Evolutionary conservation across 2,888 invertebrate species (phyloP), one percentile per base, ranked within the genome.

Genomic region (Synanthedon vespiformis): DNA sequence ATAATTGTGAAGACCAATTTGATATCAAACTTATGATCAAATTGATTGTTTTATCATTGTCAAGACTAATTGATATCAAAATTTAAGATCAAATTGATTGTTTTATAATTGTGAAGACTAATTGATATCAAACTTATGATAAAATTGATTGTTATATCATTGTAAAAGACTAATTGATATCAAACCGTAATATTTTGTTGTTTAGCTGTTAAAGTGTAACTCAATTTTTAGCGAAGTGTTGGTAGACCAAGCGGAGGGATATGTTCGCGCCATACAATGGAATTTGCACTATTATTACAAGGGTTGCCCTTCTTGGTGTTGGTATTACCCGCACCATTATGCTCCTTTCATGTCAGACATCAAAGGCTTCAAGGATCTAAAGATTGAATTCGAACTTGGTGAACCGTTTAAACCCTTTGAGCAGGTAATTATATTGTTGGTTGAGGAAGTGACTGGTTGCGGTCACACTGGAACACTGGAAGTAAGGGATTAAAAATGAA

Each of bases 291-390:
- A 99, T 78, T 99, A 99, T 78, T 99, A 97, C 80, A 93, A 95
- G 67, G 99, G 99, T 5, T 96, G 97, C 49, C 94, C 94, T 51
- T 98, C 97, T 0, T 99, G 99, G 99, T 95, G 96, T 40, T 99
- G 99, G 99, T 98, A 90, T 81, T 99, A 98, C 79, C 97, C 98
- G 0, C 95, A 96, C 71, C 98, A 99, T 79, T 99, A 99, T 80
- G 95, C 98, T 0, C 99, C 99, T 0, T 98, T 94, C 73, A 94
- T 98, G 61, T 98, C 98, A 3, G 99, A 99, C 74, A 91, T 99
- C 40, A 92, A 91, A 63, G 92, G 93, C 54, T 97, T 98, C 70
- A 89, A 90, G 59, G 84, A 93, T 60, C 80, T 94, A 59, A 89
- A 93, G 63, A 88, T 98, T n/a, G 89, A 92, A 40, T 98, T 95